Conservation (phyloP, 2,113 vertebrate species). For the Sinocyclocheilus grahami region DNA sequence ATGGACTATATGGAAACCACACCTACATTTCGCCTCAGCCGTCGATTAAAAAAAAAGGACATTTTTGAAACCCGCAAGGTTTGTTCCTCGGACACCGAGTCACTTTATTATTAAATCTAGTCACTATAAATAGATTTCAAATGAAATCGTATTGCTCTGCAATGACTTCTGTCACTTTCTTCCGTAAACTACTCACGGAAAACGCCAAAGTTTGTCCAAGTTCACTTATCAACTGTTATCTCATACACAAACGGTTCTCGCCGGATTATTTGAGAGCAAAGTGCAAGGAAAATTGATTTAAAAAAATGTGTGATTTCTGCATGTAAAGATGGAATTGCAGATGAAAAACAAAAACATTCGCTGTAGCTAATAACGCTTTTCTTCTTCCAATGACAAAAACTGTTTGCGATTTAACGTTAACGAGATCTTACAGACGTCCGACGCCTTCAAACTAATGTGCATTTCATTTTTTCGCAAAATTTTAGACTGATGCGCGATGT, state of each 20-base stretch:
- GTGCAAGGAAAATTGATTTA: background rate
- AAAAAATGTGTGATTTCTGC: background rate
- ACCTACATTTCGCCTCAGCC: conserved; percentile 24
- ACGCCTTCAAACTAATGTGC: background rate
- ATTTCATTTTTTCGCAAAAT: background rate
- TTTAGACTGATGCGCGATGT: background rate
- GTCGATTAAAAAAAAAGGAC: background rate
- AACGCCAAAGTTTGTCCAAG: conserved; percentile 27
- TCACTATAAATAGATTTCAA: background rate
- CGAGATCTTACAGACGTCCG: background rate
- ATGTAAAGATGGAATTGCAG: background rate
- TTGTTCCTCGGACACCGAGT: background rate
- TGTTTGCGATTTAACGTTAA: background rate
- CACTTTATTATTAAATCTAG: background rate
- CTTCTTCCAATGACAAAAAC: background rate
- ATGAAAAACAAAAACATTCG: background rate
- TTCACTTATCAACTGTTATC: background rate
- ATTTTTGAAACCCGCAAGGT: background rate
- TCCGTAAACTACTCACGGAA: background rate
- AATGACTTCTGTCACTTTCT: background rate
- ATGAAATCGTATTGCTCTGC: background rate
- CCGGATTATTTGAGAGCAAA: background rate
- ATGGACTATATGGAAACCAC: conserved; percentile 25
- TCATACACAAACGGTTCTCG: background rate
- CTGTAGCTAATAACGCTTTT: background rate